These are phyloP conservation scores for Struthio camelus DNA, from an alignment of 2,113 vertebrate species.

Conservation along the genomic window DNA sequence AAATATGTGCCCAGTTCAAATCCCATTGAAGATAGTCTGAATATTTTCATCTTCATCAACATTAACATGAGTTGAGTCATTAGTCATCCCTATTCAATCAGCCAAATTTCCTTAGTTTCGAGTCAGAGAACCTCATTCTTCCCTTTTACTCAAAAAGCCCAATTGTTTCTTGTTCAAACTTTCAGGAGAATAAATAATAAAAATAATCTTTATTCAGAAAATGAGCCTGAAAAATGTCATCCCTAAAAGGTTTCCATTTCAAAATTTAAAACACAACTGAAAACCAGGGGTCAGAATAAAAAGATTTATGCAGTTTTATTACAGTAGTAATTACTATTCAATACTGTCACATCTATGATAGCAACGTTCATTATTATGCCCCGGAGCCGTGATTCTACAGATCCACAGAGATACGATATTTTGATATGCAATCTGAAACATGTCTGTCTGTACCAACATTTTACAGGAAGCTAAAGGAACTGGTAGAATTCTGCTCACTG, in stretches of 20 bases:
- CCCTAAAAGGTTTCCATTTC: conserved; percentile 5
- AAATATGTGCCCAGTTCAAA: conserved; percentile 25
- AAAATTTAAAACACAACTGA: not conserved
- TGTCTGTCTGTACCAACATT: not conserved
- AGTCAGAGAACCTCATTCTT: conserved; percentile 45
- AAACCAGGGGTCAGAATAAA: not conserved
- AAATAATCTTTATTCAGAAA: conserved; percentile 24
- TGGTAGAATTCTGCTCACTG: not conserved
- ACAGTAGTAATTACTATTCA: not conserved
- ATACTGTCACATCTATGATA: not conserved
- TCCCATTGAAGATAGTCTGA: not conserved
- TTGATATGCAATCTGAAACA: not conserved
- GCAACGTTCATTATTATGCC: not conserved
- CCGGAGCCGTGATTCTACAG: not conserved
- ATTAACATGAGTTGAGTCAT: conserved; percentile 19
- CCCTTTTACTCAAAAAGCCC: conserved; percentile 33
- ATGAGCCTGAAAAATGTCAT: not conserved
- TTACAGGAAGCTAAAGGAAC: not conserved
- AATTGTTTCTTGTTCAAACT: conserved; percentile 27
- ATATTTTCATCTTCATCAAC: conserved; percentile 46
- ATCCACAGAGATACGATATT: not conserved
- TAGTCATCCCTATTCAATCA: conserved; percentile 28
- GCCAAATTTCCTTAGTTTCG: conserved; percentile 10
- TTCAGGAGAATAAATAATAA: conserved; percentile 39
- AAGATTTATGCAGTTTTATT: not conserved